Conservation (phyloP, 2,797 vertebrate genomes). For the Chiloscyllium punctatum region DNA sequence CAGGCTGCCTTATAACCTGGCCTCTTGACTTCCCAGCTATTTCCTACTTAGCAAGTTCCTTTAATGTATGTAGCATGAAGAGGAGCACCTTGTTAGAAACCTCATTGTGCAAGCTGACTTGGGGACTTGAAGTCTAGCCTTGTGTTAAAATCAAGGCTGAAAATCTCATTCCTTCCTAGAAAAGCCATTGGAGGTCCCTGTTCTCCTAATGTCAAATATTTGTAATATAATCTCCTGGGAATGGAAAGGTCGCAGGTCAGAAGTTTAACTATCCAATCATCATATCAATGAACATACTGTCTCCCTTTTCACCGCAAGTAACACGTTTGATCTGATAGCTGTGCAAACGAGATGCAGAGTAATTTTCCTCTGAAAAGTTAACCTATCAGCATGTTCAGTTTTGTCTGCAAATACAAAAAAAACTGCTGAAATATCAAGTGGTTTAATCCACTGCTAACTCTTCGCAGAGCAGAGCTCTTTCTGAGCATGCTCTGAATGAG, state of each 20-base stretch:
- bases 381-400: constrained; percentile 37
- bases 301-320: background rate
- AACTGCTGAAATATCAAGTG: constrained; percentile 46
- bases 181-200: background rate
- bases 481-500: constrained; percentile 39
- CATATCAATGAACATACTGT: background rate
- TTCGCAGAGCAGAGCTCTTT: constrained; percentile 17
- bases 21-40: background rate
- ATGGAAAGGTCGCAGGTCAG: constrained; percentile 10
- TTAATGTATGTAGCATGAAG: background rate
- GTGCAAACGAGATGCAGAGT: background rate
- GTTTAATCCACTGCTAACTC: constrained; percentile 42
- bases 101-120: background rate
- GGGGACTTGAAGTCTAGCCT: background rate
- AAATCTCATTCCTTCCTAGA: background rate
- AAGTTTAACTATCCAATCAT: background rate
- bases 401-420: constrained; percentile 40
- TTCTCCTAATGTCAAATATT: background rate
- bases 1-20: background rate
- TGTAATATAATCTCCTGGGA: constrained; percentile 19
- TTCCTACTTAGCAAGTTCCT: background rate
- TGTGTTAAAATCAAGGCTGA: background rate
- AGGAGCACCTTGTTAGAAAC: background rate
- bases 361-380: background rate
- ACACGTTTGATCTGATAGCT: background rate